Conservation (phyloP, 2,797 vertebrate genomes). For the Meda fulgida region DNA sequence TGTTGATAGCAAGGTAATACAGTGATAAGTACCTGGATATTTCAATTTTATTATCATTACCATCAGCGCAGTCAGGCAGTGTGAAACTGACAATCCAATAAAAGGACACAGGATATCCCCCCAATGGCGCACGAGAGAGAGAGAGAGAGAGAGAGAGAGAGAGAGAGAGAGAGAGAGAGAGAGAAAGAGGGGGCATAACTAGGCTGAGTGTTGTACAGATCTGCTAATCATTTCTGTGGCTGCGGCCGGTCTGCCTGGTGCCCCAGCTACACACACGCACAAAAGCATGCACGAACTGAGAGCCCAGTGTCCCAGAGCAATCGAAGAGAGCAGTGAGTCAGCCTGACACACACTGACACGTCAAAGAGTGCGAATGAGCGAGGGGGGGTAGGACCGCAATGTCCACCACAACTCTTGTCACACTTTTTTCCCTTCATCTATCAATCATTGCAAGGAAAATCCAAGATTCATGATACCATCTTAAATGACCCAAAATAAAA, state of each 20-base stretch:
- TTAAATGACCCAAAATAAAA: slow-evolving; percentile 24
- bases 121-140: slow-evolving; percentile 57
- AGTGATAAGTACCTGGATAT: slow-evolving; percentile 81
- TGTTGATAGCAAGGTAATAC: slow-evolving; percentile 81
- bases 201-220: slow-evolving; percentile 62
- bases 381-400: slow-evolving; percentile 53
- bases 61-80: slow-evolving; percentile 72
- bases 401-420: slow-evolving; percentile 27
- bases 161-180: no score
- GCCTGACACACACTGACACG: slow-evolving; percentile 60
- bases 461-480: neutral
- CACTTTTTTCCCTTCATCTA: neutral
- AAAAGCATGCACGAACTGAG: slow-evolving; percentile 49
- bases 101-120: slow-evolving; percentile 75
- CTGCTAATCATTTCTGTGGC: slow-evolving; percentile 62
- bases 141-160: slow-evolving; percentile 7
- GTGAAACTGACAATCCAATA: slow-evolving; percentile 80
- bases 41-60: slow-evolving; percentile 84
- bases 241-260: slow-evolving; percentile 58
- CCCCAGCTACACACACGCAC: slow-evolving; percentile 42
- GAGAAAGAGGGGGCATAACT: slow-evolving; percentile 44
- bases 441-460: neutral
- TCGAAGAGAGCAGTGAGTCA: slow-evolving; percentile 53
- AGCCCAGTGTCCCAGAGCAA: slow-evolving; percentile 54
- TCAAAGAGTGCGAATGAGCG: slow-evolving; percentile 24